phyloP scores from a whole-genome alignment of 2,888 invertebrate genomes.

The Torymus aiolomorphi region DNA sequence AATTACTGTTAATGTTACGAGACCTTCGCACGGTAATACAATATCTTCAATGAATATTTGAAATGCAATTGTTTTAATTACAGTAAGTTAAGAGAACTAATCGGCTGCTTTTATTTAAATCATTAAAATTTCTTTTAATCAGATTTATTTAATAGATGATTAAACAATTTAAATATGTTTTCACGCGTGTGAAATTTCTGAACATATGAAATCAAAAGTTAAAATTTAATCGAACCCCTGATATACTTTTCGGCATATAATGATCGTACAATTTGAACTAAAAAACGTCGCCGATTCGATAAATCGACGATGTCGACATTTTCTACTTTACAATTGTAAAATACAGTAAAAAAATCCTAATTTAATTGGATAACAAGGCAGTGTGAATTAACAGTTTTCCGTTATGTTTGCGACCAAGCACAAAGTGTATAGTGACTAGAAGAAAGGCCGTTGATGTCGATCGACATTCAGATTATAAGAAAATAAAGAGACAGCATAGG shows the following conservation, averaged over 20 bases:
- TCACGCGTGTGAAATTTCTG: too few species aligned
- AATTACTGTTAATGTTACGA: slow-evolving; percentile 25
- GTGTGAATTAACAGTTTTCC: slow-evolving; percentile 33
- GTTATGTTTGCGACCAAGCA: slow-evolving; percentile 17
- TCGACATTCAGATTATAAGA: slow-evolving; percentile 6
- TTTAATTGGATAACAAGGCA: slow-evolving; percentile 29
- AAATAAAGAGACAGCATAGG: slow-evolving; percentile 21
- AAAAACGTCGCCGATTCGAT: slow-evolving; percentile 31
- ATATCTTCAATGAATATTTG: background rate
- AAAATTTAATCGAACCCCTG: slow-evolving; percentile 33
- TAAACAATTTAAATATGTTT: too few species aligned
- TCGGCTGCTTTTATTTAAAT: background rate
- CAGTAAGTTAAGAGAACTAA: slow-evolving; percentile 5
- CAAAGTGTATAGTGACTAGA: slow-evolving; percentile 48
- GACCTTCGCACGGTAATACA: slow-evolving; percentile 39
- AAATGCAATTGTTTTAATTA: too few species aligned
- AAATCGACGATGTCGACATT: slow-evolving; percentile 28
- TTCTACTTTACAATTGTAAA: slow-evolving; percentile 35
- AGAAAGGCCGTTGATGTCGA: slow-evolving; percentile 33
- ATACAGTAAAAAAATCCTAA: slow-evolving; percentile 43
- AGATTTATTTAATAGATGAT: too few species aligned
- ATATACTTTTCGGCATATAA: slow-evolving; percentile 15
- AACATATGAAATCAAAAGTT: slow-evolving; percentile 17
- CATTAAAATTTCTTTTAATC: background rate
- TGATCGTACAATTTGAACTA: slow-evolving; percentile 22